Base-by-base conservation (phyloP, 2,113 vertebrate species). In the Zapus hudsonius region DNA sequence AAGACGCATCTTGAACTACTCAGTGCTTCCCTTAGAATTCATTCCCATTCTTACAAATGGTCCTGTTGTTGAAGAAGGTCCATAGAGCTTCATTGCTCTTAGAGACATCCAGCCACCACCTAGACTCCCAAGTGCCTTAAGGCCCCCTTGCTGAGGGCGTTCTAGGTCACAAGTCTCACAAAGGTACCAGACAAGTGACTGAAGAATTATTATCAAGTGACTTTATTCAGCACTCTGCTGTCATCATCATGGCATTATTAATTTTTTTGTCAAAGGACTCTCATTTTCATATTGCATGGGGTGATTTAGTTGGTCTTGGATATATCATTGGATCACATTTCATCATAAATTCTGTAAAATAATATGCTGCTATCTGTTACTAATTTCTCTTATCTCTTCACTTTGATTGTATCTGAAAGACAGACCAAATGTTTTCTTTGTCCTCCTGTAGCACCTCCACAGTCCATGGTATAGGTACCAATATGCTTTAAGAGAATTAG, bases 401-500 rank as follows among this genome's bases (percentile, higher is more conserved):
- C 4, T 59, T 84, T 44, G 11, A 73, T 42, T 88, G 2, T 84
- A 25, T 79, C 42, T 75, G 69, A 59, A 87, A 67, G 81, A 22
- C 11, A 40, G 40, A 47, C 19, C 23, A 57, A 27, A 78, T 66
- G n/a, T 69, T 59, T 92, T 25, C 36, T 23, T 75, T 79, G 52
- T 17, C 10, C 29, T 78, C 61, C 15, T 7, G 36, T 52, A 92
- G 79, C 25, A 84, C 59, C 7, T 86, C 40, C 3, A 8, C 83
- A 22, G 42, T 67, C 47, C 33, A 66, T 55, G 44, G 12, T 7
- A 9, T 63, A 75, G 73, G 7, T 52, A 81, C 25, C 59, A 80
- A 27, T 75, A n/a, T 57, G 25, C 88, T 88, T 85, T 82, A 15
- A 93, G 23, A 93, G 36, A 70, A 23, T 70, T 84, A 23, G 31